Percentiles rank a stretch among this genome's conserved stretches.
Conservation (phyloP, 2,888 invertebrate genomes). For the Temnothorax ravouxi region DNA sequence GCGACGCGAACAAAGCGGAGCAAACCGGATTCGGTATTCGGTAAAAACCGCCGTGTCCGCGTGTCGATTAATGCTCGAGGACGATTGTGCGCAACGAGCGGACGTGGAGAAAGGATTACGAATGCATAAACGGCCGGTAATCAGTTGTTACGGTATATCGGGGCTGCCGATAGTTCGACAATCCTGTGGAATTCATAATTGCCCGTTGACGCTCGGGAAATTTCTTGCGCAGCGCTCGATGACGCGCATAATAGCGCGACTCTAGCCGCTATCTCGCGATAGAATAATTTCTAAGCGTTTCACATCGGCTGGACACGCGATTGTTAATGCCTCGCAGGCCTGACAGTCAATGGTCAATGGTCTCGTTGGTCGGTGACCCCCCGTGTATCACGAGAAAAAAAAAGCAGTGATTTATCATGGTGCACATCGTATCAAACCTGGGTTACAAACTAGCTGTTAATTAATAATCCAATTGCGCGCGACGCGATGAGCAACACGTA, state of each 20-base stretch:
- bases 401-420: constrained; percentile 21
- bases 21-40: constrained; percentile 60
- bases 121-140: constrained; percentile 47
- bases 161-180: constrained; percentile 66
- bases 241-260: constrained; percentile 49
- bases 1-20: constrained; percentile 44
- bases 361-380: constrained; percentile 43
- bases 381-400: constrained; percentile 17
- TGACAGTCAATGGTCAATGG: constrained; percentile 44
- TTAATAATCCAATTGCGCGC: constrained; percentile 44
- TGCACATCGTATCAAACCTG: constrained; percentile 22
- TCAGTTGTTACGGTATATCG: constrained; percentile 56
- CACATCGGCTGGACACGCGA: constrained; percentile 41
- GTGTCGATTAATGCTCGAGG: constrained; percentile 59
- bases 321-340: constrained; percentile 52
- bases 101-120: constrained; percentile 60
- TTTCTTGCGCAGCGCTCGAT: constrained; percentile 61
- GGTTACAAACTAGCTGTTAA: constrained; percentile 20
- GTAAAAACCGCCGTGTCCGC: constrained; percentile 28
- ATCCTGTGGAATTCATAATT: constrained; percentile 72
- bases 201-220: constrained; percentile 68
- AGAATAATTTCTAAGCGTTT: constrained; percentile 50
- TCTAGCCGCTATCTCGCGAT: constrained; percentile 47
- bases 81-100: constrained; percentile 53
- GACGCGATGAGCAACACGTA: not conserved